These are phyloP conservation scores for Brachyptera putata DNA, from an alignment of 2,888 invertebrate species.

Conservation along the genomic window DNA sequence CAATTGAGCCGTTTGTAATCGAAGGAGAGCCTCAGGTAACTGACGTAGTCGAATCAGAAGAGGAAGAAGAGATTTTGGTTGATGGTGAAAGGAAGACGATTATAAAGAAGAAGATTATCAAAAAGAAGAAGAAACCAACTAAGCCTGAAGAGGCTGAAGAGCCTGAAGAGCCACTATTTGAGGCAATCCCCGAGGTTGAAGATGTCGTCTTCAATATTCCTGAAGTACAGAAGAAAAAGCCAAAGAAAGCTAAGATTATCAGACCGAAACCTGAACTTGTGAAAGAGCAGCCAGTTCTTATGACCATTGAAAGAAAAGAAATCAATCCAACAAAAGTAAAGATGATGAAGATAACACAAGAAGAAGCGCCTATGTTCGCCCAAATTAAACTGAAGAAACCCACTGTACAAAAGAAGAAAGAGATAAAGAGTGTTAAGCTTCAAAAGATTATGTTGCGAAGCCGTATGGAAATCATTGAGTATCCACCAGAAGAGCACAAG, in stretches of 20 bases:
- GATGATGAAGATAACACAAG: slow-evolving; percentile 53
- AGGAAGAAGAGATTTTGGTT: slow-evolving; percentile 26
- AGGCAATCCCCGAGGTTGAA: slow-evolving; percentile 36
- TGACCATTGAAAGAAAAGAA: slow-evolving; percentile 58
- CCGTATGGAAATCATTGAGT: slow-evolving; percentile 56
- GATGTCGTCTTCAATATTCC: slow-evolving; percentile 16
- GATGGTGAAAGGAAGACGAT: slow-evolving; percentile 35
- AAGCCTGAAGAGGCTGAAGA: slow-evolving; percentile 41
- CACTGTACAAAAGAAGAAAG: slow-evolving; percentile 49
- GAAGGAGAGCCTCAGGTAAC: slow-evolving; percentile 21
- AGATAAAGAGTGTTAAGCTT: slow-evolving; percentile 45
- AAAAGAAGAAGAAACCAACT: slow-evolving; percentile 38
- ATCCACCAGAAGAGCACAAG: slow-evolving; percentile 43
- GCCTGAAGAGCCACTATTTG: slow-evolving; percentile 35
- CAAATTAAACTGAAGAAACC: slow-evolving; percentile 65
- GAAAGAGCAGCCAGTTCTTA: slow-evolving; percentile 43
- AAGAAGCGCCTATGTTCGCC: slow-evolving; percentile 54
- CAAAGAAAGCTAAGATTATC: slow-evolving; percentile 42
- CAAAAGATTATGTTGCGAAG: slow-evolving; percentile 69
- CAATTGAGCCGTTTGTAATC: neutral
- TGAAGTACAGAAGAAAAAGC: slow-evolving; percentile 35
- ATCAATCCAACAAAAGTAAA: slow-evolving; percentile 58
- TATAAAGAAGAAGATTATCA: slow-evolving; percentile 29
- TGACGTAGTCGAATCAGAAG: slow-evolving; percentile 33
- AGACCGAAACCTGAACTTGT: slow-evolving; percentile 35